Conservation (phyloP, 2,888 invertebrate genomes). For the Pheosia tremula region DNA sequence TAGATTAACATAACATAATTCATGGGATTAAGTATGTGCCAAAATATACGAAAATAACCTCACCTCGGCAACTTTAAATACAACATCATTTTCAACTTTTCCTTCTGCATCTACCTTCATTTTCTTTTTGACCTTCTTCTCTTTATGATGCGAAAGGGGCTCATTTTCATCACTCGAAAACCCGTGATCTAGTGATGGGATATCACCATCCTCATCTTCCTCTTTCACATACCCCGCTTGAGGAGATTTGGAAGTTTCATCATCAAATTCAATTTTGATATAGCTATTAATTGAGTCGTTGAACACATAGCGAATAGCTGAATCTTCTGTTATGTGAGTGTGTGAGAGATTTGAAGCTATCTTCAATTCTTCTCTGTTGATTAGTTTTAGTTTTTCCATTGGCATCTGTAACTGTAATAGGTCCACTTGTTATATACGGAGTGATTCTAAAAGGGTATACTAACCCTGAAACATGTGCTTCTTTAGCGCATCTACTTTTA, state of each 20-base stretch:
- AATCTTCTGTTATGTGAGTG: constrained; percentile 20
- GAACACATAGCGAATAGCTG: constrained; percentile 15
- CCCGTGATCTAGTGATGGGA: constrained; percentile 15
- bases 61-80: constrained; percentile 13
- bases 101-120: constrained; percentile 23
- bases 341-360: constrained; percentile 42
- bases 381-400: constrained; percentile 41
- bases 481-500: no score
- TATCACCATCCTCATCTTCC: constrained; percentile 47
- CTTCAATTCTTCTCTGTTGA: constrained; percentile 47
- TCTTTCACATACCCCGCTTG: constrained; percentile 44
- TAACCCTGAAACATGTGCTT: no score
- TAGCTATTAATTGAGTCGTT: constrained; percentile 20
- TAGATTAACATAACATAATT: neutral
- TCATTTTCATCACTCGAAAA: constrained; percentile 64
- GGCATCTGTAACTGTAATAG: constrained; percentile 42
- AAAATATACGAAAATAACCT: neutral
- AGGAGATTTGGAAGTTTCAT: constrained; percentile 14
- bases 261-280: constrained; percentile 46
- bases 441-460: no score
- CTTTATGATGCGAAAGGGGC: constrained; percentile 63
- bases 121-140: constrained; percentile 45
- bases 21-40: neutral
- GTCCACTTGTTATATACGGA: no score
- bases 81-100: constrained; percentile 15